phyloP scores from a whole-genome alignment of 92 coral and sea anemone species.

The Hydrozoanthus gracilis region DNA sequence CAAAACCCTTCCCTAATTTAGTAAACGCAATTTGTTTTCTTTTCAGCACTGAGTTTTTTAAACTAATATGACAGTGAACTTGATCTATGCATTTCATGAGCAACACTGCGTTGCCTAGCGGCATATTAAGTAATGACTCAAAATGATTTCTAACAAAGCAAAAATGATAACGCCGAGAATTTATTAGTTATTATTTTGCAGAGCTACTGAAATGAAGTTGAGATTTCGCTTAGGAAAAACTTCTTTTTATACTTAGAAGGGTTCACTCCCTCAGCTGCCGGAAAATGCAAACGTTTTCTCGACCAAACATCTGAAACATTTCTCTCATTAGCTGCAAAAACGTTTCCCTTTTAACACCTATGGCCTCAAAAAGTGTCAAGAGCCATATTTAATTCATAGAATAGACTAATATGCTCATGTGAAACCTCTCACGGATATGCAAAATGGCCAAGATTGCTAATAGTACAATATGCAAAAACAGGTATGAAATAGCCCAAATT shows the following conservation, averaged over 20 bases:
- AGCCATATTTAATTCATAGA: conserved; percentile 1
- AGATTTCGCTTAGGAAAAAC: background rate
- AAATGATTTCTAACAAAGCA: background rate
- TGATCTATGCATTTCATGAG: background rate
- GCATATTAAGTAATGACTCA: background rate
- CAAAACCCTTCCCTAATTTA: background rate
- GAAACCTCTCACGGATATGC: no score
- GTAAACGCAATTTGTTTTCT: background rate
- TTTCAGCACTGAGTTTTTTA: background rate
- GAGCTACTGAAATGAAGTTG: no score
- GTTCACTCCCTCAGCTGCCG: background rate
- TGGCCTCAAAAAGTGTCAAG: background rate
- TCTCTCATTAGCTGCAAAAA: background rate
- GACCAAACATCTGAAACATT: background rate
- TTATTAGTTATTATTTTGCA: background rate
- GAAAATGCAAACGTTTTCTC: background rate
- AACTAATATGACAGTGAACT: background rate
- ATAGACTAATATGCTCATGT: background rate
- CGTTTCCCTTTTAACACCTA: background rate
- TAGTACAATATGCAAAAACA: background rate
- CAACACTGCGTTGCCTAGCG: background rate
- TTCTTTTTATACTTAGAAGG: background rate
- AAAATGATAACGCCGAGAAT: background rate
- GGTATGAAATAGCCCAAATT: background rate
- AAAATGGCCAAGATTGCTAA: background rate